Conservation (phyloP, 35 echinoderm and acorn worm species). For the Ophiothrix spiculata region DNA sequence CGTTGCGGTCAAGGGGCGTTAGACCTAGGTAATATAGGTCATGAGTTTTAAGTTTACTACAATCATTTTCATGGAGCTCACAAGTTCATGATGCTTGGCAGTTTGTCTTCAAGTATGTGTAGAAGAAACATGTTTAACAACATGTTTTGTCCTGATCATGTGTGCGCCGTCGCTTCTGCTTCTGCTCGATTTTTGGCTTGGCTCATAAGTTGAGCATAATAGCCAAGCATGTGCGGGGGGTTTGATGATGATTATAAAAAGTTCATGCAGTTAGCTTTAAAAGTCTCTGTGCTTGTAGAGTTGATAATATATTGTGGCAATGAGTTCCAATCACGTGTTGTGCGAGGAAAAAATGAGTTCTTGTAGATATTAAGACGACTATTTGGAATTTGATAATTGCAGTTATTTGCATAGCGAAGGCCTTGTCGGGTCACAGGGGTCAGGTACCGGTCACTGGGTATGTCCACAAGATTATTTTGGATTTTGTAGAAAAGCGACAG, state of each 20-base stretch:
- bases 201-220: not conserved
- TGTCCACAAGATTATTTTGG: conserved; percentile 19
- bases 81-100: too few species aligned
- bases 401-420: not conserved
- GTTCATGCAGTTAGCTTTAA: not conserved
- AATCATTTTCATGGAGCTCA: too few species aligned
- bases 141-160: too few species aligned
- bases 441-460: conserved; percentile 20
- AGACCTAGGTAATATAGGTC: too few species aligned
- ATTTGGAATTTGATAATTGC: not conserved
- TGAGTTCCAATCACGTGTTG: not conserved
- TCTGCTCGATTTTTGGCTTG: not conserved
- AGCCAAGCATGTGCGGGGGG: not conserved
- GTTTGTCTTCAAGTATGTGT: too few species aligned
- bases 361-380: conserved; percentile 4
- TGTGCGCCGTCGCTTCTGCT: too few species aligned
- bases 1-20: too few species aligned
- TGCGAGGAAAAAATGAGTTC: not conserved
- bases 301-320: not conserved
- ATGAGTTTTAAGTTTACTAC: too few species aligned
- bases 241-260: not conserved
- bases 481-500: conserved; percentile 5
- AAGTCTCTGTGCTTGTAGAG: not conserved
- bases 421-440: not conserved
- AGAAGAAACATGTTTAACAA: too few species aligned